phyloP scores from a whole-genome alignment of 2,797 vertebrate genomes.

The Gallirallus australis region DNA sequence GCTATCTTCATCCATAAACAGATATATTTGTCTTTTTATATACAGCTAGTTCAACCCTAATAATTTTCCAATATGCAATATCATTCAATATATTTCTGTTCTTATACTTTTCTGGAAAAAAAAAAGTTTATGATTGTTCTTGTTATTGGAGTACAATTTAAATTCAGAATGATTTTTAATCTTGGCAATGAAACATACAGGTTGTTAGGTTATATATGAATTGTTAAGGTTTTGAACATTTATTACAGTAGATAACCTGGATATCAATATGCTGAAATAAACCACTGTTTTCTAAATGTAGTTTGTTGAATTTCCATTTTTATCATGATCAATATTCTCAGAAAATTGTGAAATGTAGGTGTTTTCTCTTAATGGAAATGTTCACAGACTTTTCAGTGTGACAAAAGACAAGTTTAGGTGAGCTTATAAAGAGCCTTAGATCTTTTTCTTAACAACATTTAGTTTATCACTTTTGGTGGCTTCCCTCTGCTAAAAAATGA shows the following conservation, averaged over 20 bases:
- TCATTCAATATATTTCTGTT: not conserved
- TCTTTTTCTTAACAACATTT: not conserved
- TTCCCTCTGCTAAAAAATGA: not conserved
- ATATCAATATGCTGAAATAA: not conserved
- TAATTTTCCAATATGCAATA: not conserved
- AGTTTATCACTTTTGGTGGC: slow-evolving; percentile 14
- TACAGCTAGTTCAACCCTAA: not conserved
- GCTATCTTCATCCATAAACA: not conserved
- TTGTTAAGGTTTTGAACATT: not conserved
- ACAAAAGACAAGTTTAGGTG: not conserved
- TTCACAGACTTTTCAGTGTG: not conserved
- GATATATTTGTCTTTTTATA: not conserved
- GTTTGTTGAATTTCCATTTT: not conserved
- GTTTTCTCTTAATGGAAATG: not conserved
- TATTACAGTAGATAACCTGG: not conserved
- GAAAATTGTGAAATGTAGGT: not conserved
- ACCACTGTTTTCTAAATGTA: not conserved
- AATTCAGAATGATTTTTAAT: not conserved
- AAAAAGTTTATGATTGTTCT: not conserved
- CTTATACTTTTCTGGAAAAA: not conserved
- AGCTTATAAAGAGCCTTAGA: not conserved
- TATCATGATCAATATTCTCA: not conserved
- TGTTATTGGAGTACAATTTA: not conserved
- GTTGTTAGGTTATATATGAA: rapidly evolving
- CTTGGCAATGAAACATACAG: not conserved